Conservation (phyloP, 2,113 vertebrate species). For the Otocyon megalotis region DNA sequence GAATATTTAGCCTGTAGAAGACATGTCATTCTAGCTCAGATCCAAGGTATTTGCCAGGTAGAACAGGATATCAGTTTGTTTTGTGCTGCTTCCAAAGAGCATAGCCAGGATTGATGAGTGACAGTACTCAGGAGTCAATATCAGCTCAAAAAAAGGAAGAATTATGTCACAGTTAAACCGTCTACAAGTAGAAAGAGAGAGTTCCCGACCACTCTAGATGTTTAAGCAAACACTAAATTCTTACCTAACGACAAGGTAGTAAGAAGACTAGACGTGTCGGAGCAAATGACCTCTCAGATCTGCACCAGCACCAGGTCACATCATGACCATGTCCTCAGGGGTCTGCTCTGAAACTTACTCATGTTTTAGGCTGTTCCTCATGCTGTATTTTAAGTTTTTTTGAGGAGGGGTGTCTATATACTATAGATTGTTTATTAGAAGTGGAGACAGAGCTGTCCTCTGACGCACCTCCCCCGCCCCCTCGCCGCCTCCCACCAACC, state of each 20-base stretch:
- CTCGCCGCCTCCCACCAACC: no score
- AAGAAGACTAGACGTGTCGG: neutral
- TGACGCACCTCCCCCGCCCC: no score
- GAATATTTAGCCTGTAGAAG: neutral
- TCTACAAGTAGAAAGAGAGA: neutral
- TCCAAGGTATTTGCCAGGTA: neutral
- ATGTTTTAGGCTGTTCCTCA: neutral
- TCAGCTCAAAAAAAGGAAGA: neutral
- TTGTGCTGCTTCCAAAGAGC: neutral
- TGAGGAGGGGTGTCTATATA: no score
- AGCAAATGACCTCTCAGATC: neutral
- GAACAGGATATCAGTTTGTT: neutral
- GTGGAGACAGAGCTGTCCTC: no score
- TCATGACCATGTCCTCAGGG: neutral
- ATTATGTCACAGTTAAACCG: neutral
- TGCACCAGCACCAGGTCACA: neutral
- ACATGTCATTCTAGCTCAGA: neutral
- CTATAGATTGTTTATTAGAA: no score
- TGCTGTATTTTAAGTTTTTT: slow-evolving; percentile 3
- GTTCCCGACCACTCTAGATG: neutral
- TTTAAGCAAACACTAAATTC: neutral
- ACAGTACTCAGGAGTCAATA: neutral
- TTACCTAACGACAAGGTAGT: neutral
- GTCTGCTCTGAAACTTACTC: neutral
- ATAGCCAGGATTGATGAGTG: neutral